Percentiles rank a stretch among this genome's conserved stretches.
Conservation (phyloP, 2,113 vertebrate genomes). For the Tragelaphus scriptus region DNA sequence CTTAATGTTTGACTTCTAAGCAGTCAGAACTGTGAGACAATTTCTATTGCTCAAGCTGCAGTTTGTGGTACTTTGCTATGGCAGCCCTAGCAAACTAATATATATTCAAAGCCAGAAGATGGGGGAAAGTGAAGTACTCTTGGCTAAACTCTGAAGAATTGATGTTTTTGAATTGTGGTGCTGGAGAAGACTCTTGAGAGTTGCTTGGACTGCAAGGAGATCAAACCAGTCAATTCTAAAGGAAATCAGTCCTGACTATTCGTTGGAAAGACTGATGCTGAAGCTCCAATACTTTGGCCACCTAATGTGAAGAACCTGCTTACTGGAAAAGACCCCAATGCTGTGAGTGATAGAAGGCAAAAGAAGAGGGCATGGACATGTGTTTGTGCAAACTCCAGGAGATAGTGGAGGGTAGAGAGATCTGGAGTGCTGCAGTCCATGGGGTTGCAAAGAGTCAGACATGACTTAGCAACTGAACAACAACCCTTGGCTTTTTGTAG, state of each 20-base stretch:
- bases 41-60: not conserved
- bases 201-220: not conserved
- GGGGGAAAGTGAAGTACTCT: not conserved
- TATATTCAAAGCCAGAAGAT: not conserved
- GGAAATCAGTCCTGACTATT: not conserved
- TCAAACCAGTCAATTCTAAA: not conserved
- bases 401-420: not conserved
- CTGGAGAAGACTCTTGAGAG: not conserved
- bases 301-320: not conserved
- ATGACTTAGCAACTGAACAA: not conserved
- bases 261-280: not conserved
- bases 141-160: not conserved
- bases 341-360: not conserved
- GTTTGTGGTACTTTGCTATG: not conserved
- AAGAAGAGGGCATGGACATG: not conserved
- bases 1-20: not conserved
- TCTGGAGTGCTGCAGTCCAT: not conserved
- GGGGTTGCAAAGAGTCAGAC: not conserved
- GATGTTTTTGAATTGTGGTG: not conserved
- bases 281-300: not conserved
- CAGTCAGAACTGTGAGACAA: not conserved
- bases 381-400: not conserved
- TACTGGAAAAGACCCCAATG: not conserved
- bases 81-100: not conserved
- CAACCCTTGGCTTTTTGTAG: not conserved